phyloP scores from a whole-genome alignment of 2,888 invertebrate genomes.

The Mayetiola destructor region DNA sequence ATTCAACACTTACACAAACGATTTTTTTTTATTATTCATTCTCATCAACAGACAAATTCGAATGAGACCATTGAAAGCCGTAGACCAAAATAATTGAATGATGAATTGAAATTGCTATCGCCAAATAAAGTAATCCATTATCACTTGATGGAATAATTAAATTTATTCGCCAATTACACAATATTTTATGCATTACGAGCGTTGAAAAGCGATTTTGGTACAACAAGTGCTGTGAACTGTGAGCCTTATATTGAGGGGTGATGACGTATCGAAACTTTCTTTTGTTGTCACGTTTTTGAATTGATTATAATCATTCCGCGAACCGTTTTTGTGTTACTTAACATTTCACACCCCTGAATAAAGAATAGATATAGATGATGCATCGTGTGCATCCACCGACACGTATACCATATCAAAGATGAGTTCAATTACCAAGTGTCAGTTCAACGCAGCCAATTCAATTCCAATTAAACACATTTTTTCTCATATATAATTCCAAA shows the following conservation, averaged over 20 bases:
- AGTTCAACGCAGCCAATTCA: no score
- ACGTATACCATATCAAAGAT: no score
- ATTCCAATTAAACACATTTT: no score
- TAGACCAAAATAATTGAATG: no score
- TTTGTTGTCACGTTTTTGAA: neutral
- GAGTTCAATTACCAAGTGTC: no score
- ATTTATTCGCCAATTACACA: conserved; percentile 36
- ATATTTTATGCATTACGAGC: neutral
- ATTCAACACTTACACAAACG: neutral
- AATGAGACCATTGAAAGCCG: neutral
- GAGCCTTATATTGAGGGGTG: neutral
- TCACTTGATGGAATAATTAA: conserved; percentile 29
- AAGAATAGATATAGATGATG: no score
- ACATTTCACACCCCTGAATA: neutral
- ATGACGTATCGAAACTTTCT: neutral
- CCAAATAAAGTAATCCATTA: conserved; percentile 19
- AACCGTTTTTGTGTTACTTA: conserved; percentile 5
- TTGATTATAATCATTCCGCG: neutral
- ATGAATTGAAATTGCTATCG: no score
- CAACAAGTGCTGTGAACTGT: no score
- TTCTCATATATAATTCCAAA: no score
- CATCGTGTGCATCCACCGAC: no score
- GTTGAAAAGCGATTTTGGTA: no score
- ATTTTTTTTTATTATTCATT: neutral
- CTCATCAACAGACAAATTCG: neutral